Base-by-base conservation (phyloP, 2,113 vertebrate genomes). In the Bubo scandiacus region DNA sequence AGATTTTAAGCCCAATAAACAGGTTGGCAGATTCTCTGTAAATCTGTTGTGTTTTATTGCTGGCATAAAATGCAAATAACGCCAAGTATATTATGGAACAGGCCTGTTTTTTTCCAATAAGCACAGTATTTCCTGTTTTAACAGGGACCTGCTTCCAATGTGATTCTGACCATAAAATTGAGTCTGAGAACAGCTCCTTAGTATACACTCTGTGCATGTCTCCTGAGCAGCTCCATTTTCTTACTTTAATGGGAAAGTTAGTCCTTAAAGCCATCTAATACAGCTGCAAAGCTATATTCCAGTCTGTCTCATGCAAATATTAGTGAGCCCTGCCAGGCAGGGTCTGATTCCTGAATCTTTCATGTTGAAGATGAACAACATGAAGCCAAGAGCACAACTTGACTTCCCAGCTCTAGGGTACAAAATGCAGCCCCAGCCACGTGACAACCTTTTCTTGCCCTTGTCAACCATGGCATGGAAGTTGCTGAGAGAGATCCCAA, bases 21-120 rank as follows among this genome's bases (percentile, higher is more conserved):
- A 90, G 27, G 55, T 90, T 95, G 82, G 61, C 65, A 93, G 94
- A 96, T 83, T 88, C 81, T 45, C 54, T 81, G 40, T 90, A 93
- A 90, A 80, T 93, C 84, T 88, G 70, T 36, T 87, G 62, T 59
- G 43, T 32, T 91, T 96, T 91, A 95, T 63, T 74, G 68, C 75
- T 86, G 66, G 54, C 67, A 91, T 96, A 96, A 94, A 96, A 94
- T 94, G 80, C 78, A 96, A 92, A 91, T 52, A 81, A 75, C 32
- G 25, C 43, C 42, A 55, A 85, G 47, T 20, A 67, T 66, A 22
- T 42, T 52, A 51, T 34, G 30, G 71, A 61, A 62, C 30, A 79
- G 49, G 20, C 15, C 10, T 52, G 29, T 6, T 49, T 36, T 68
- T 52, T 40, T 71, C 6, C 78, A 81, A 61, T 30, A 63, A 66